phyloP scores from a whole-genome alignment of 2,797 vertebrate genomes.

The Cyprinodon diabolis region DNA sequence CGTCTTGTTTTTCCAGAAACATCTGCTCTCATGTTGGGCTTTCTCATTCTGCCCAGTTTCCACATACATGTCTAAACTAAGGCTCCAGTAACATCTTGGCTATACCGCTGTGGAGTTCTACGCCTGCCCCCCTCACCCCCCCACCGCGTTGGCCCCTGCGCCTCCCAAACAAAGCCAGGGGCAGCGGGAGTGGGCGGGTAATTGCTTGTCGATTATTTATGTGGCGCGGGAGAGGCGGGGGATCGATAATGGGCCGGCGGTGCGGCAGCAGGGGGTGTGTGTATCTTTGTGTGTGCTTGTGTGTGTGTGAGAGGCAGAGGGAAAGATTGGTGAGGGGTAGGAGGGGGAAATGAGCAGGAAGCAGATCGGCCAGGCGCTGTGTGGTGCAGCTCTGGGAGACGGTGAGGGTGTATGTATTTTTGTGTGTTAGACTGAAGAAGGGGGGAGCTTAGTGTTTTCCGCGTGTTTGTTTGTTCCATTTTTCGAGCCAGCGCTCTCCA shows the following conservation, averaged over 20 bases:
- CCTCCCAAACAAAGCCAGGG: conserved; percentile 84
- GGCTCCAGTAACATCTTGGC: conserved; percentile 71
- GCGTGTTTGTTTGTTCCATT: conserved; percentile 66
- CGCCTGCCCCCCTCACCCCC: conserved; percentile 69
- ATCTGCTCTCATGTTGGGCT: conserved; percentile 47
- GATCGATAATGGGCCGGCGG: conserved; percentile 84
- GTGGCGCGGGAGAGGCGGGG: conserved; percentile 85
- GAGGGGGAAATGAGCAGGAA: conserved; percentile 70
- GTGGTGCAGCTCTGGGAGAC: conserved; percentile 68
- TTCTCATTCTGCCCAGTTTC: conserved; percentile 36
- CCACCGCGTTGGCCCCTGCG: conserved; percentile 71
- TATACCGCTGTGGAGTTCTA: conserved; percentile 64
- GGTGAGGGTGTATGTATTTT: conserved; percentile 58
- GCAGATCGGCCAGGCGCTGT: conserved; percentile 75
- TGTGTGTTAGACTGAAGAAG: conserved; percentile 34
- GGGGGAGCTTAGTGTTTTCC: conserved; percentile 26
- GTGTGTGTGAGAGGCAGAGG: conserved; percentile 46
- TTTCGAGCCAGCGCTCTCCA: conserved; percentile 55
- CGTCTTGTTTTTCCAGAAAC: conserved; percentile 5
- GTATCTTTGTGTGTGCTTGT: conserved; percentile 31
- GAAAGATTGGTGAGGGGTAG: conserved; percentile 49
- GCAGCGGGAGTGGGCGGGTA: conserved; percentile 84
- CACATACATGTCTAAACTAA: conserved; percentile 60
- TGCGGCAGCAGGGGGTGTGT: conserved; percentile 63
- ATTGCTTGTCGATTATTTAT: conserved; percentile 89